phyloP scores from a whole-genome alignment of 2,888 invertebrate species.

The Epirrita christyi region DNA sequence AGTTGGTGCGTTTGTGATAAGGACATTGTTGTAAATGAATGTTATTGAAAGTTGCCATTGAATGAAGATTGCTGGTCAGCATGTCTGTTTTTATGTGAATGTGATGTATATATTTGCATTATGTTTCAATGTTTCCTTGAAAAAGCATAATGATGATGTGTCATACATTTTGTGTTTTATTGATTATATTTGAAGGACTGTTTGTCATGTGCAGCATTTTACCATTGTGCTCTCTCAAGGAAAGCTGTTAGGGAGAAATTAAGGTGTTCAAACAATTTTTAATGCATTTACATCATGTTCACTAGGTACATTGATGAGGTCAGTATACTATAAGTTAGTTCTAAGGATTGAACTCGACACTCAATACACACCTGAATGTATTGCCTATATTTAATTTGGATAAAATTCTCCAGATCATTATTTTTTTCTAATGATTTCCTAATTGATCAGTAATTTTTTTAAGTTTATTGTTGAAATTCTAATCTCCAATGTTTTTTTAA shows the following conservation, averaged over 20 bases:
- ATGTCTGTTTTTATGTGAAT: slow-evolving; percentile 39
- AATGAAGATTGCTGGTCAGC: slow-evolving; percentile 47
- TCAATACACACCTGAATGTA: slow-evolving; percentile 30
- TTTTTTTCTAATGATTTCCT: background rate
- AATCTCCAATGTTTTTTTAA: too few relatives aligned
- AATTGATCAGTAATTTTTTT: background rate
- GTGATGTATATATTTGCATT: slow-evolving; percentile 45
- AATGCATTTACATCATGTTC: slow-evolving; percentile 52
- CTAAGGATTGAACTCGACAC: slow-evolving; percentile 56
- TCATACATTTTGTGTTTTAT: slow-evolving; percentile 3
- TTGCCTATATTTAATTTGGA: slow-evolving; percentile 11
- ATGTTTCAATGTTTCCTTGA: slow-evolving; percentile 4
- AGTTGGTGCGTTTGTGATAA: slow-evolving; percentile 48
- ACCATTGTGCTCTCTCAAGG: slow-evolving; percentile 6
- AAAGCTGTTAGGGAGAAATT: background rate
- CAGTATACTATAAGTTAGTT: slow-evolving; percentile 49
- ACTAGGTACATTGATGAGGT: slow-evolving; percentile 46
- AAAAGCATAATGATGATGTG: slow-evolving; percentile 14
- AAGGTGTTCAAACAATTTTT: slow-evolving; percentile 19
- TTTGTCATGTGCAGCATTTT: background rate
- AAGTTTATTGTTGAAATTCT: background rate
- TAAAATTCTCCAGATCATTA: slow-evolving; percentile 3
- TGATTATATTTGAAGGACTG: slow-evolving; percentile 6
- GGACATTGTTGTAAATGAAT: slow-evolving; percentile 55
- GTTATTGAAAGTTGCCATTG: slow-evolving; percentile 58